Conservation (phyloP, 1,140 invertebrate species). For the Prorops nasuta region DNA sequence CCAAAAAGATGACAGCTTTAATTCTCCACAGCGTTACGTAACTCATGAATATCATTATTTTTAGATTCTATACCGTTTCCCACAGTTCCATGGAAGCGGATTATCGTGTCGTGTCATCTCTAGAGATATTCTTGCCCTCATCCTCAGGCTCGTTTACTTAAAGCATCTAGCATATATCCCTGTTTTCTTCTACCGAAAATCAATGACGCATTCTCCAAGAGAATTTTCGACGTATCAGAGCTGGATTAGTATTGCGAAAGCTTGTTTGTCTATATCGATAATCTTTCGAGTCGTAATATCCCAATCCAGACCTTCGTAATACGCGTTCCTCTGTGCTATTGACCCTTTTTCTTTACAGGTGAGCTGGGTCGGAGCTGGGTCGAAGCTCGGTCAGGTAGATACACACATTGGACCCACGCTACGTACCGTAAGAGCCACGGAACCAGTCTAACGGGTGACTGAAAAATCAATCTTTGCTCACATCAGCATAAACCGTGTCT, state of each 20-base stretch:
- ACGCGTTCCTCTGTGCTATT: constrained; percentile 33
- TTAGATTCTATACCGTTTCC: constrained; percentile 21
- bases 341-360: constrained; percentile 44
- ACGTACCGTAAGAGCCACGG: constrained; percentile 30
- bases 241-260: constrained; percentile 19
- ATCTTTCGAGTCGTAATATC: constrained; percentile 11
- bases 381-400: constrained; percentile 38
- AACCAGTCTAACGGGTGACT: constrained; percentile 29
- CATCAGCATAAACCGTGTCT: too few species aligned
- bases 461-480: too few species aligned
- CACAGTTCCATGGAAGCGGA: constrained; percentile 14
- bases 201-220: too few species aligned
- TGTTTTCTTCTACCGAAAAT: too few species aligned
- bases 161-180: too few species aligned
- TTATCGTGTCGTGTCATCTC: constrained; percentile 22
- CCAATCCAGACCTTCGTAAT: constrained; percentile 30
- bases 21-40: too few species aligned
- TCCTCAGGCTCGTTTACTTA: too few species aligned
- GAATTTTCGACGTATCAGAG: too few species aligned
- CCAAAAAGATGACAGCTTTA: too few species aligned
- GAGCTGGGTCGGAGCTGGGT: constrained; percentile 38
- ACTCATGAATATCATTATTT: constrained; percentile 23
- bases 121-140: neutral
- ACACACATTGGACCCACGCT: constrained; percentile 40
- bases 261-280: neutral